Conservation (phyloP, 1,140 invertebrate species). For the Trachelipus rathkii region DNA sequence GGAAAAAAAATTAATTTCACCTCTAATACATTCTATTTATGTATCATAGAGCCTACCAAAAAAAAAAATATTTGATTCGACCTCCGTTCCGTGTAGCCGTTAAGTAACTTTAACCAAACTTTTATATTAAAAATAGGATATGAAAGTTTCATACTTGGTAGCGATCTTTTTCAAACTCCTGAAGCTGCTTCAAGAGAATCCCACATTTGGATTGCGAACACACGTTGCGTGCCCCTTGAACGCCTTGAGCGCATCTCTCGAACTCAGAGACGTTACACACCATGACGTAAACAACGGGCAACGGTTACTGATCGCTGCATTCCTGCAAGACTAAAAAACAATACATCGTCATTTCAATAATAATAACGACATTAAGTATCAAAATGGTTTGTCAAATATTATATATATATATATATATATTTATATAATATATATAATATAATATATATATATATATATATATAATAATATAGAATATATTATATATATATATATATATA, state of each 20-base stretch:
- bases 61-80: no score
- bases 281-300: slow-evolving; percentile 90
- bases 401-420: slow-evolving; percentile 1
- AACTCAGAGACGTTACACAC: slow-evolving; percentile 83
- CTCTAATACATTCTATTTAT: no score
- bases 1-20: no score
- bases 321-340: slow-evolving; percentile 72
- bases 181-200: slow-evolving; percentile 89
- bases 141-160: no score
- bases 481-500: no score
- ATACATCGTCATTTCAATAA: background rate
- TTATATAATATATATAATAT: background rate
- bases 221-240: slow-evolving; percentile 78
- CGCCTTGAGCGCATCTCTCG: slow-evolving; percentile 88
- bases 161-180: slow-evolving; percentile 80
- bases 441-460: background rate
- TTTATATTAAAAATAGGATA: no score
- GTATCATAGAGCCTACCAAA: no score
- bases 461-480: slow-evolving; percentile 11
- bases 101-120: no score
- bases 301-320: slow-evolving; percentile 94
- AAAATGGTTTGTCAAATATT: no score
- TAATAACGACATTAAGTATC: background rate
- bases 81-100: no score
- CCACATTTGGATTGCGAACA: slow-evolving; percentile 94